Conservation (phyloP, 23 tunicate genomes). For the Botrylloides violaceus region DNA sequence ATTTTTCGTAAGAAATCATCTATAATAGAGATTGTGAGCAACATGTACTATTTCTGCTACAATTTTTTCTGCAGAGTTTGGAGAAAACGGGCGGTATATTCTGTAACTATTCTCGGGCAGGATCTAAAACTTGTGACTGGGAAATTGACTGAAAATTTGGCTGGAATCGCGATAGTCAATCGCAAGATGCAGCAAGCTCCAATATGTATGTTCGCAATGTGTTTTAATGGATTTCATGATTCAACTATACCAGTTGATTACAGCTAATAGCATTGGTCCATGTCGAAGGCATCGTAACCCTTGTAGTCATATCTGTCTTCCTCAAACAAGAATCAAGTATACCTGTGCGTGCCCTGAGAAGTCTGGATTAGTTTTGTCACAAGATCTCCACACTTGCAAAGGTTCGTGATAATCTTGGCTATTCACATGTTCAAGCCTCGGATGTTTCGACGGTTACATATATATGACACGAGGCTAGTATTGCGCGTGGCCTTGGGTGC, state of each 20-base stretch:
- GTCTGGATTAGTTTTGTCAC: conserved; percentile 77
- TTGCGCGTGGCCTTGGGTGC: no score
- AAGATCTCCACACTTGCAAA: conserved; percentile 47
- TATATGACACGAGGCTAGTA: no score
- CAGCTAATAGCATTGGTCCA: conserved; percentile 9
- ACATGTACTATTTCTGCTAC: no score
- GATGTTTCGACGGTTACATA: no score
- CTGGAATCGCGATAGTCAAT: conserved; percentile 66
- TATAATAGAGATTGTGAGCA: no score
- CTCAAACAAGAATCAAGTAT: conserved; percentile 28
- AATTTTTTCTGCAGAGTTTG: conserved; percentile 50
- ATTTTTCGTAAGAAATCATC: conserved; percentile 75
- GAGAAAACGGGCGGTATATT: conserved; percentile 39
- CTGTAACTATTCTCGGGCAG: conserved; percentile 42
- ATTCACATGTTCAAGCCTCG: no score
- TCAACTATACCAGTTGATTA: neutral
- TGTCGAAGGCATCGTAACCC: conserved; percentile 15
- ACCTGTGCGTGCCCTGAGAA: conserved; percentile 88
- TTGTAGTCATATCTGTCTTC: conserved; percentile 78
- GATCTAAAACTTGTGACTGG: conserved; percentile 23
- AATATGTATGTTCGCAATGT: conserved; percentile 36
- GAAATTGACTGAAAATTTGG: conserved; percentile 15
- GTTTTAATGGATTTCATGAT: neutral
- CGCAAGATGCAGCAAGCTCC: conserved; percentile 30
- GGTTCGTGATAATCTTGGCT: conserved; percentile 24